phyloP scores from a whole-genome alignment of 2,797 vertebrate genomes.

The Nannoperca obscura region DNA sequence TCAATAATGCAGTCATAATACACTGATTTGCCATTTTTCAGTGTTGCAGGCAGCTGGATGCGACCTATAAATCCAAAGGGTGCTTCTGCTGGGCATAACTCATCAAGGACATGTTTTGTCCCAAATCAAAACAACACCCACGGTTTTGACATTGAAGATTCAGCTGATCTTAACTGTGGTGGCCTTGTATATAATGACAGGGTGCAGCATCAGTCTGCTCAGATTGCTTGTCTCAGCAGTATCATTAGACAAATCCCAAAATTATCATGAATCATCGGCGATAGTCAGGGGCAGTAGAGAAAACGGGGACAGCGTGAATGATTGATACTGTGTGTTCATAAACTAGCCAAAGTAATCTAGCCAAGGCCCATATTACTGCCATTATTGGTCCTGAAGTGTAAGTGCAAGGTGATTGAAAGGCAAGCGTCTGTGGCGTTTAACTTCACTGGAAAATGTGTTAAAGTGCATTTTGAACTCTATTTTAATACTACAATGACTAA shows the following conservation, averaged over 20 bases:
- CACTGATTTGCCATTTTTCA: slow-evolving; percentile 82
- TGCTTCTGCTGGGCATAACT: slow-evolving; percentile 64
- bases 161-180: slow-evolving; percentile 53
- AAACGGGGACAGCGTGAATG: slow-evolving; percentile 48
- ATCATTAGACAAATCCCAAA: slow-evolving; percentile 76
- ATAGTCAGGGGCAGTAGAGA: slow-evolving; percentile 49
- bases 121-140: slow-evolving; percentile 75
- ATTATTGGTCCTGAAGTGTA: slow-evolving; percentile 40
- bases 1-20: slow-evolving; percentile 81
- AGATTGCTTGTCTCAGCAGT: slow-evolving; percentile 74
- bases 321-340: slow-evolving; percentile 65
- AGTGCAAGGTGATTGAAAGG: slow-evolving; percentile 36
- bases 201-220: slow-evolving; percentile 52
- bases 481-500: slow-evolving; percentile 9
- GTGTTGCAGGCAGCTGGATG: slow-evolving; percentile 62
- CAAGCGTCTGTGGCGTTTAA: slow-evolving; percentile 15
- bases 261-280: slow-evolving; percentile 74
- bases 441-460: slow-evolving; percentile 25
- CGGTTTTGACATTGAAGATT: slow-evolving; percentile 76
- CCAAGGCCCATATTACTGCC: slow-evolving; percentile 43
- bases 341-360: slow-evolving; percentile 51
- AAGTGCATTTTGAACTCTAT: slow-evolving; percentile 23
- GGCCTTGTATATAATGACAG: slow-evolving; percentile 67
- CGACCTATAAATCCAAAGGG: slow-evolving; percentile 73
- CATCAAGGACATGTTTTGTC: slow-evolving; percentile 75